Base-by-base conservation (phyloP, 1,140 invertebrate species). In the Bombus fervidus region DNA sequence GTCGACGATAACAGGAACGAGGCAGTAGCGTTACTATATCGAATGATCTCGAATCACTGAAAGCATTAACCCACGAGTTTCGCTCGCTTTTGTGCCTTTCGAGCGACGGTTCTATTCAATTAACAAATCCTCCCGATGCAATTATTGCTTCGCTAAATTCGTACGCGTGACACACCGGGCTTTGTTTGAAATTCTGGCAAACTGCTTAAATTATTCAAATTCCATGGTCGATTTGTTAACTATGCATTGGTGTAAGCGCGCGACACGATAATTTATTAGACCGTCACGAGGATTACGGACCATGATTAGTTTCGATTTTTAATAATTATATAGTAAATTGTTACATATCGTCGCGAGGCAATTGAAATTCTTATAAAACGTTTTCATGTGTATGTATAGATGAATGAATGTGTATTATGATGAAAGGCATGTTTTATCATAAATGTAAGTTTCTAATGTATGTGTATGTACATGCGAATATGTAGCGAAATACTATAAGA, bases 141-240 rank as follows among this genome's bases (percentile, higher is more conserved):
- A 85, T 85, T 81, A 85, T 85, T 85, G 84, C 71, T 85, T 62
- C 78, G 79, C 71, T 85, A 81, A 81, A 85, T 81, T 85, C 47
- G 77, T n/a, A 74, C 71, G 28, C 69, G 71, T 74, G 84, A 59
- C 84, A 68, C 59, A 8, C 28, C 34, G 37, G 37, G 84, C 69
- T 85, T 85, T 85, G 78, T 81, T 73, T 81, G 84, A 85, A 81
- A 81, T 68, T 81, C 84, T 68, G 25, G 62, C 39, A 31, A 85
- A 81, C 71, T 81, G 79, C 71, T 85, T 81, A 64, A 81, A 85
- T 85, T 81, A 81, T 85, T 81, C 69, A 81, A 74, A 81, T 85
- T 85, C 77, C 68, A 72, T 43, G 59, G 62, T 66, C 78, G 37
- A 85, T 81, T 81, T 81, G 84, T 85, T 85, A 81, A 81, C 78